Evolutionary conservation across 2,888 invertebrate genomes (phyloP).

Genomic region (Apoda limacodes): DNA sequence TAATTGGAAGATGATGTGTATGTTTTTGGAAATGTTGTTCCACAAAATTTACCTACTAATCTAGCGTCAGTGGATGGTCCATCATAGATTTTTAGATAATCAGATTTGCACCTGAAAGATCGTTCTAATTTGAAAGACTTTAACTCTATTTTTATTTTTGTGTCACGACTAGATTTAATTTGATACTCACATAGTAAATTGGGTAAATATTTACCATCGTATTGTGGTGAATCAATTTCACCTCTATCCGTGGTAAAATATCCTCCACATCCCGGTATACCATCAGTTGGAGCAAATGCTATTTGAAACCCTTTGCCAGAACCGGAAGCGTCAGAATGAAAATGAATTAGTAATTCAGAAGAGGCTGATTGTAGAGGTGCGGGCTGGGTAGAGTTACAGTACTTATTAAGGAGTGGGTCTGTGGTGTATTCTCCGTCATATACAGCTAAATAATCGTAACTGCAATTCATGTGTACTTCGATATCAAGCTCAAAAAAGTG

Average conservation of each 20-base stretch:
- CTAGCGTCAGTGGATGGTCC: slow-evolving; percentile 72
- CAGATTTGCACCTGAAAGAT: slow-evolving; percentile 71
- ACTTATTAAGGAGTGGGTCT: slow-evolving; percentile 70
- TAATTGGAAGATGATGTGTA: slow-evolving; percentile 71
- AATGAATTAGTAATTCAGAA: slow-evolving; percentile 74
- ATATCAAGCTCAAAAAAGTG: slow-evolving; percentile 83
- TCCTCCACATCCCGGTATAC: slow-evolving; percentile 87
- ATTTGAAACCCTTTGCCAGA: slow-evolving; percentile 88
- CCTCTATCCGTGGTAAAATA: slow-evolving; percentile 73
- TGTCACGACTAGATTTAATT: slow-evolving; percentile 74
- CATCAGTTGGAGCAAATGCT: slow-evolving; percentile 78
- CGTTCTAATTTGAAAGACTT: slow-evolving; percentile 74
- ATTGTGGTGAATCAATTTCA: slow-evolving; percentile 73
- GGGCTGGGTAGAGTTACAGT: slow-evolving; percentile 82
- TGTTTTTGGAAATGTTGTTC: slow-evolving; percentile 68
- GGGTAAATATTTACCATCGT: slow-evolving; percentile 63
- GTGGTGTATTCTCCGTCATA: slow-evolving; percentile 61
- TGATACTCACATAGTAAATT: slow-evolving; percentile 83
- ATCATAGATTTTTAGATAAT: slow-evolving; percentile 74
- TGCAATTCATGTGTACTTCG: slow-evolving; percentile 80
- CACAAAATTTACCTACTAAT: slow-evolving; percentile 83
- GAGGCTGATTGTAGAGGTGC: slow-evolving; percentile 78
- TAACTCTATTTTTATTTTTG: slow-evolving; percentile 76
- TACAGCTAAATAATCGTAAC: slow-evolving; percentile 80
- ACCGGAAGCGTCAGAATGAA: slow-evolving; percentile 81